These are phyloP conservation scores for Polyploca ridens DNA, from an alignment of 2,888 invertebrate species.

Conservation along the genomic window DNA sequence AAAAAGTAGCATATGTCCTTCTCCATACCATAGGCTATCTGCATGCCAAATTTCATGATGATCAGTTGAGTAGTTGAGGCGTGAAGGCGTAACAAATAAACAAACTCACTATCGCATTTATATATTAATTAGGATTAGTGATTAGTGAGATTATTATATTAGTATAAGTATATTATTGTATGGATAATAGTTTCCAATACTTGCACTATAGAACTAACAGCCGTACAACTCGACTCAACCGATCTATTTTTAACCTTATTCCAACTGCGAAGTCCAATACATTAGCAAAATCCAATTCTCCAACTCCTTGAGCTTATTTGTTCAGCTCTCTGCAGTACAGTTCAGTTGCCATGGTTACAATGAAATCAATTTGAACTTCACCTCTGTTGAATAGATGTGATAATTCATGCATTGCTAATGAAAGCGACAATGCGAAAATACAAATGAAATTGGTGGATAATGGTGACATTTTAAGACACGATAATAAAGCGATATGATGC, in stretches of 20 bases:
- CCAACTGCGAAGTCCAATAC: constrained; percentile 2
- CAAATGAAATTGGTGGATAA: constrained; percentile 37
- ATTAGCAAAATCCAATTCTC: constrained; percentile 7
- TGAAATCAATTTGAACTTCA: constrained; percentile 32
- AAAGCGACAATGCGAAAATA: constrained; percentile 51
- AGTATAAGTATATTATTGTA: no score
- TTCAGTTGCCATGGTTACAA: not conserved
- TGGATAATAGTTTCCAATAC: not conserved
- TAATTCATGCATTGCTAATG: constrained; percentile 57
- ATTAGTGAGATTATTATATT: no score
- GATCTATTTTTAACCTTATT: not conserved
- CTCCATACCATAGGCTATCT: no score
- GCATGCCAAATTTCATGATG: no score
- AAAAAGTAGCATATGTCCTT: no score
- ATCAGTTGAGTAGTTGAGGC: no score
- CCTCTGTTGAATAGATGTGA: constrained; percentile 29
- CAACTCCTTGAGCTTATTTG: not conserved
- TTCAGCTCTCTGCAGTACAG: not conserved
- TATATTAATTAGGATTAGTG: no score
- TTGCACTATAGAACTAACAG: no score
- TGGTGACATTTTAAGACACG: constrained; percentile 25
- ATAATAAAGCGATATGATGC: constrained; percentile 22
- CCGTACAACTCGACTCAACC: not conserved
- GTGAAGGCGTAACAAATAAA: no score
- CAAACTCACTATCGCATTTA: no score